Evolutionary conservation across 64 coral and sea anemone genomes (phyloP).

Genomic region (Porites lutea): DNA sequence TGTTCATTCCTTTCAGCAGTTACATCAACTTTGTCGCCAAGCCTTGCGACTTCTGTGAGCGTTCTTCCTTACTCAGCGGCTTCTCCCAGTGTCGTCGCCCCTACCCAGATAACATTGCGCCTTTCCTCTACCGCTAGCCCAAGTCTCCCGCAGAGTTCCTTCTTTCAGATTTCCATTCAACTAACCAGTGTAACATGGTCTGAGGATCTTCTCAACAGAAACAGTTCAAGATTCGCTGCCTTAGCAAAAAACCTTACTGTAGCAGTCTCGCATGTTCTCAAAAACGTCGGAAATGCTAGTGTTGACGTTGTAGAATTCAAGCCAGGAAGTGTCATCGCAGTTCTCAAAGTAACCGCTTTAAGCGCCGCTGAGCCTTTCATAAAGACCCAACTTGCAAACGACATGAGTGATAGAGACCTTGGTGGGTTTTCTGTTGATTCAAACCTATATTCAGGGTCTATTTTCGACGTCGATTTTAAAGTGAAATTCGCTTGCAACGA

Average conservation of each 20-base stretch:
- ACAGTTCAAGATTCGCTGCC: background rate
- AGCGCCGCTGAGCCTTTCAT: background rate
- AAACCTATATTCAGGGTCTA: background rate
- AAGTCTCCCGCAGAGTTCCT: background rate
- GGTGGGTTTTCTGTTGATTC: slow-evolving; percentile 16
- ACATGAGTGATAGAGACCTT: slow-evolving; percentile 13
- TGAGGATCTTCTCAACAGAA: slow-evolving; percentile 8
- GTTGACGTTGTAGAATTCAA: slow-evolving; percentile 30
- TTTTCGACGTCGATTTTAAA: slow-evolving; percentile 16
- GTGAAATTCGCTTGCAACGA: background rate
- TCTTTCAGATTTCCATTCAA: slow-evolving; percentile 40
- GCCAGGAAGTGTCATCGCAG: slow-evolving; percentile 36
- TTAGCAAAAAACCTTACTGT: slow-evolving; percentile 10
- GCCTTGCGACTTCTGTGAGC: background rate
- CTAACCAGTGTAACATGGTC: background rate
- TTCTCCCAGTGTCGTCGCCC: background rate
- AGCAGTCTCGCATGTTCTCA: background rate
- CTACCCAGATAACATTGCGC: background rate
- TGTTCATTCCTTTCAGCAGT: background rate
- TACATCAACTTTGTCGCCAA: background rate
- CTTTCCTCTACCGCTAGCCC: background rate
- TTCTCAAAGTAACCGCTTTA: background rate
- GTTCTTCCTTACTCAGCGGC: background rate
- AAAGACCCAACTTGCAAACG: background rate
- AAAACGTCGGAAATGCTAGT: background rate